A percentile compares a stretch with the other conserved stretches of the same genome.
Conservation (phyloP, 1,140 invertebrate genomes). For the Popillia japonica region DNA sequence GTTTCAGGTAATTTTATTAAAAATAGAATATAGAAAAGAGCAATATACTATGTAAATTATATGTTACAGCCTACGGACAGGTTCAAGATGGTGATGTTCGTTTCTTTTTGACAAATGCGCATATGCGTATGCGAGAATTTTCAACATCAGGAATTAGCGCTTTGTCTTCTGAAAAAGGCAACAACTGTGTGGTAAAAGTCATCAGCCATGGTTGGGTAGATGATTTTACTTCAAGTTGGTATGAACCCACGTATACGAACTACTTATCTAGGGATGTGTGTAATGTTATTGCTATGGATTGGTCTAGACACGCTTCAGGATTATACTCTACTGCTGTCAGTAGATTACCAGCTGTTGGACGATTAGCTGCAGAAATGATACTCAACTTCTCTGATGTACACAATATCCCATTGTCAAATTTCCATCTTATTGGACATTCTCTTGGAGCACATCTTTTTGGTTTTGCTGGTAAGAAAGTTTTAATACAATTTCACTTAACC, state of each 20-base stretch:
- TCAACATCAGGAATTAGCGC: neutral
- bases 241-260: neutral
- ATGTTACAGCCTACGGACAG: conserved; percentile 2
- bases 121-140: neutral
- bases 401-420: neutral
- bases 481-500: too few species aligned
- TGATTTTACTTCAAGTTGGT: neutral
- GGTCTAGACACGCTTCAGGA: conserved; percentile 23
- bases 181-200: neutral
- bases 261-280: conserved; percentile 14
- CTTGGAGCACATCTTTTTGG: conserved; percentile 37
- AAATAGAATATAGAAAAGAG: too few species aligned
- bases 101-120: neutral
- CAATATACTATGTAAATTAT: too few species aligned
- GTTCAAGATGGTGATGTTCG: conserved; percentile 1
- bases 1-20: too few species aligned
- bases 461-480: conserved; percentile 5
- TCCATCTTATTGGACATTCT: conserved; percentile 38
- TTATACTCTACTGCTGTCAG: neutral
- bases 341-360: neutral
- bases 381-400: neutral
- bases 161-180: neutral
- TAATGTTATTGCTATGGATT: conserved; percentile 37
- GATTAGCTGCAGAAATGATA: neutral
- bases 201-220: conserved; percentile 28